Percentiles rank a stretch among this genome's conserved stretches.
Conservation (phyloP, 2,888 invertebrate species). For the Sarcophaga rosellei region DNA sequence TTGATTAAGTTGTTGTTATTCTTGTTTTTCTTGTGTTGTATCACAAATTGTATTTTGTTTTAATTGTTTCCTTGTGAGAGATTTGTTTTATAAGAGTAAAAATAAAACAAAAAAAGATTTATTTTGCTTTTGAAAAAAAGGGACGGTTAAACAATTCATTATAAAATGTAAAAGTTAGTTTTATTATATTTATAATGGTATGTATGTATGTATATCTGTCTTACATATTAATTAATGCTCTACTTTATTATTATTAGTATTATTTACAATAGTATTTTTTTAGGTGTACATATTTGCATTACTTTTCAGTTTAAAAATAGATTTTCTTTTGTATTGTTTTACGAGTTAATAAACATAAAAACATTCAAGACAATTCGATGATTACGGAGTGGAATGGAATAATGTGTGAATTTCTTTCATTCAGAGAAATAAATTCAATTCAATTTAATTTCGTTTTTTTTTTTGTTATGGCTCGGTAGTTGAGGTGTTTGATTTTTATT, state of each 20-base stretch:
- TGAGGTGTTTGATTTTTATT: slow-evolving; percentile 35
- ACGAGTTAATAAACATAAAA: neutral
- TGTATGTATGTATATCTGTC: too few species aligned
- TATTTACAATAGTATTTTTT: slow-evolving; percentile 47
- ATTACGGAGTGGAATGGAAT: slow-evolving; percentile 62
- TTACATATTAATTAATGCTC: slow-evolving; percentile 6
- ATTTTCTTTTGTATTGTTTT: neutral
- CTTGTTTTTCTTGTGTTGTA: slow-evolving; percentile 53
- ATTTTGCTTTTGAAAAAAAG: slow-evolving; percentile 60
- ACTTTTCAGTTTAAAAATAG: neutral
- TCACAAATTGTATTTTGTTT: slow-evolving; percentile 52
- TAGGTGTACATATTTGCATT: neutral
- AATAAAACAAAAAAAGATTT: slow-evolving; percentile 40
- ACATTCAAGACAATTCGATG: slow-evolving; percentile 61
- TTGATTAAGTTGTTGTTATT: neutral
- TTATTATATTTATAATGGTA: too few species aligned
- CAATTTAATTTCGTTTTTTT: neutral
- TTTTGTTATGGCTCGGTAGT: slow-evolving; percentile 64
- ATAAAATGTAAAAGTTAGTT: slow-evolving; percentile 45
- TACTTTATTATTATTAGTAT: slow-evolving; percentile 37
- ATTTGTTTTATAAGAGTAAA: slow-evolving; percentile 34
- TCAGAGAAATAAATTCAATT: slow-evolving; percentile 37
- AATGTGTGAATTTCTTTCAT: slow-evolving; percentile 20
- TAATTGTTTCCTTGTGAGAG: slow-evolving; percentile 12
- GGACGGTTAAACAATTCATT: slow-evolving; percentile 61